These are phyloP conservation scores for Rhea pennata DNA, from an alignment of 2,113 vertebrate species.

Conservation along the genomic window DNA sequence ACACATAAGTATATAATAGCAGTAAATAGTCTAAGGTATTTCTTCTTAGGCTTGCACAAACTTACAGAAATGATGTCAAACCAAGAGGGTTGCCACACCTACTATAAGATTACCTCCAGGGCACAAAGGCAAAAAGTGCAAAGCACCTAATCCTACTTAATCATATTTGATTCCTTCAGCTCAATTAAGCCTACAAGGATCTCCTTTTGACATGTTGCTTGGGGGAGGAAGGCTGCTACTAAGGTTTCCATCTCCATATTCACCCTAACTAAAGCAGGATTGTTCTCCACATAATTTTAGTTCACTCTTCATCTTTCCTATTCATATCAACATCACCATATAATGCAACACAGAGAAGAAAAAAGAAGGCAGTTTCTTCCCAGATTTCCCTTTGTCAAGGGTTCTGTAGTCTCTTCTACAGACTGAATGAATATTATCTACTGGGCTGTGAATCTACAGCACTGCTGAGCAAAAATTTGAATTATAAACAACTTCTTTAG, in stretches of 20 bases:
- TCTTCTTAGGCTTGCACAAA: background rate
- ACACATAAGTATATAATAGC: fast-evolving
- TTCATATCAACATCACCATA: background rate
- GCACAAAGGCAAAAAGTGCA: background rate
- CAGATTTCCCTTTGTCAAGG: background rate
- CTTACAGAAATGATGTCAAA: background rate
- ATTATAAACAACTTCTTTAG: background rate
- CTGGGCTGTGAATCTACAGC: background rate
- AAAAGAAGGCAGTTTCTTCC: background rate
- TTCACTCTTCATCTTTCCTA: background rate
- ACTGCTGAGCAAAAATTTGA: background rate
- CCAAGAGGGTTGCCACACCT: background rate
- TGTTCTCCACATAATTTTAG: background rate
- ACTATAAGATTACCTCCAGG: background rate
- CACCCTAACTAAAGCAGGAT: background rate
- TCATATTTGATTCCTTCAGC: background rate
- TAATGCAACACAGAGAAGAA: background rate
- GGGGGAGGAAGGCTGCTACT: background rate
- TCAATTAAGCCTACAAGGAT: background rate
- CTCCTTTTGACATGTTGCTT: background rate
- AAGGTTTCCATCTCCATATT: background rate
- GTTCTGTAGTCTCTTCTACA: background rate
- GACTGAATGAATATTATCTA: background rate
- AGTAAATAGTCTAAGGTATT: background rate
- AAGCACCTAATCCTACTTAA: background rate